Conservation (phyloP, 2,113 vertebrate species). For the Ictidomys tridecemlineatus region DNA sequence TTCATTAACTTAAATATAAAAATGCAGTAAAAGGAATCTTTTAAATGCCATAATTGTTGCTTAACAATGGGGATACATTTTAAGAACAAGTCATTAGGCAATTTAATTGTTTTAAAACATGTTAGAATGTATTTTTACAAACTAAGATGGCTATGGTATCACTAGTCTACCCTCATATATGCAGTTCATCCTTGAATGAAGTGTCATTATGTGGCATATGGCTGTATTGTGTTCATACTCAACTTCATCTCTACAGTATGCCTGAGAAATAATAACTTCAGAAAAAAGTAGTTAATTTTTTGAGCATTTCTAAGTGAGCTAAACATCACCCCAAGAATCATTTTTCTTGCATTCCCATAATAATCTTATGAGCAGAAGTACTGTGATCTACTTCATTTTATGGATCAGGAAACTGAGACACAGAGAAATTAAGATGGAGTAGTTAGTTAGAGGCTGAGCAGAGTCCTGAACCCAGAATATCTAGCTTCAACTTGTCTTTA, state of each 20-base stretch:
- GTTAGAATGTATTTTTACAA: neutral
- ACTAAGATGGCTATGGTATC: neutral
- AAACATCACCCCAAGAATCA: neutral
- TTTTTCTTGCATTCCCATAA: neutral
- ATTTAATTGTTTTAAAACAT: neutral
- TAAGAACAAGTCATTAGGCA: neutral
- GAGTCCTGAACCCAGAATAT: neutral
- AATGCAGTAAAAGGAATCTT: neutral
- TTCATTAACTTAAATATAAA: slow-evolving; percentile 28
- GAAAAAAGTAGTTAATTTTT: neutral
- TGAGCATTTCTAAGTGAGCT: neutral
- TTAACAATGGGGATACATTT: neutral
- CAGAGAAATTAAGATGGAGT: neutral
- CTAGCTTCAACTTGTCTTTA: neutral
- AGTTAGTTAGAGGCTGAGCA: neutral
- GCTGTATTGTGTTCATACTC: neutral
- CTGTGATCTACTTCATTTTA: neutral
- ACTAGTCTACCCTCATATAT: too few relatives aligned
- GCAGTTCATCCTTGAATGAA: neutral
- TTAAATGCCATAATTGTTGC: neutral
- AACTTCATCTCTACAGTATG: neutral
- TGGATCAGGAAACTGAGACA: slow-evolving; percentile 17
- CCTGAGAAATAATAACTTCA: neutral
- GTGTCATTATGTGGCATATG: neutral
- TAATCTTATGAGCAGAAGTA: neutral